Base-by-base conservation (phyloP, 2,113 vertebrate species). In the Clarias batrachus region DNA sequence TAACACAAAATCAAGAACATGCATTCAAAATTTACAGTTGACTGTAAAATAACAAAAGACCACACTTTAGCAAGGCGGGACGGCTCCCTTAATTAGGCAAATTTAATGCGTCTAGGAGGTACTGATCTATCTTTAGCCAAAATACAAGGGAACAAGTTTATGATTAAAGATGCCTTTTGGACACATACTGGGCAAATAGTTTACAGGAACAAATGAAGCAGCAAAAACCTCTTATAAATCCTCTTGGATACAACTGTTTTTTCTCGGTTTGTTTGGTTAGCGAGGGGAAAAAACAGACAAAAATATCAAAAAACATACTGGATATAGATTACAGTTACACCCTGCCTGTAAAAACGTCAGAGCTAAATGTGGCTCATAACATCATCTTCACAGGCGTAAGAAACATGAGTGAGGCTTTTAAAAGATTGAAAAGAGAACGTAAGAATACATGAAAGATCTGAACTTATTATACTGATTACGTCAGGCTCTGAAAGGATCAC, bases 21-120 rank as follows among this genome's bases (percentile, higher is more conserved):
- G 16, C 81, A 33, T 30, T 70, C 2, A 17, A 56, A 83, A 70
- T 68, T 68, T 33, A 70, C 81, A 68, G 4, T 54, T 21, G 10
- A 41, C 56, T 60, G 57, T 84, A 62, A 62, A 30, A 76, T 21
- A 84, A 76, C 33, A 76, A 52, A 41, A 48, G 56, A 30, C 70
- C 63, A 5, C 68, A 54, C 21, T 83, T 56, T 54, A 8, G 7
- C 1, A 2, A 63, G 52, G 48, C 19, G 23, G 82, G 52, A 56
- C 37, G 17, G 10, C 65, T 8, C 1, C 10, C 5, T 16, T 56
- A 0, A 17, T 79, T 79, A 10, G 7, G 48, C 4, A 83, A 30
- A 21, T 9, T 19, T 59, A 60, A 68, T 54, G 52, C 2, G 54
- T 48, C 37, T 21, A 70, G 27, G 52, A 73, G 2, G 30, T 84